Base-by-base conservation (phyloP, 92 coral and sea anemone genomes). In the Actinernus sp. region DNA sequence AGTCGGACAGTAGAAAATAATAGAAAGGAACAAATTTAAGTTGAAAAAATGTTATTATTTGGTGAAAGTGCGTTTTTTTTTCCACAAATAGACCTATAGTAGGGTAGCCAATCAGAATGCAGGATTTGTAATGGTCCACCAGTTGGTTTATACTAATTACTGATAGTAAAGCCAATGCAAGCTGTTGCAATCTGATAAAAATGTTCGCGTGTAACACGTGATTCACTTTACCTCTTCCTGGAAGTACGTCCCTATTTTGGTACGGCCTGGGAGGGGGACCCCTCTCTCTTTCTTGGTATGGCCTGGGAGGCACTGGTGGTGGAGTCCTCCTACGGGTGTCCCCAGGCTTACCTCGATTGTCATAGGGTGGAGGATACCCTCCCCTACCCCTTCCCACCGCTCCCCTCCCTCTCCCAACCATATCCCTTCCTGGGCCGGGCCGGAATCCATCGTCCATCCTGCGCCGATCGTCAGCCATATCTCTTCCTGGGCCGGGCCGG, bases 371-470 rank as follows among this genome's bases (percentile, higher is more conserved):
- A 8, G 60, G 36, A 61, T 87, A 82, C 18, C 82, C 91, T 13
- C 93, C 88, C 60, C 96, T 80, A 2, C 97, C 92, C 25, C 75
- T 76, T 37, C 66, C 71, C n/a, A 73, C 37, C n/a, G 61, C 86
- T 11, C 68, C 90, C 3, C 91, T 80, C 11, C 90, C 93, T 68
- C 79, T 63, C 3, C 93, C 82, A 29, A 58, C 67, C 0, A 67
- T 60, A 0, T 59, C 93, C 36, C 86, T 63, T 13, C 88, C 88
- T 26, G 93, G 92, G 12, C 93, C 92, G 16, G 47, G 75, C 8
- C 93, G 86, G 52, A 68, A 91, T 14, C 91, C 78, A 40, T 87
- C 93, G 24, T 91, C 97, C 36, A 83, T 52, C 49, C 97, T 83
- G 49, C 92, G 65, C 1, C 91, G 71, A 19, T 52, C 68, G 10